A percentile compares a stretch with the other conserved stretches of the same genome.
Conservation (phyloP, 2,113 vertebrate species). For the Castor canadensis region DNA sequence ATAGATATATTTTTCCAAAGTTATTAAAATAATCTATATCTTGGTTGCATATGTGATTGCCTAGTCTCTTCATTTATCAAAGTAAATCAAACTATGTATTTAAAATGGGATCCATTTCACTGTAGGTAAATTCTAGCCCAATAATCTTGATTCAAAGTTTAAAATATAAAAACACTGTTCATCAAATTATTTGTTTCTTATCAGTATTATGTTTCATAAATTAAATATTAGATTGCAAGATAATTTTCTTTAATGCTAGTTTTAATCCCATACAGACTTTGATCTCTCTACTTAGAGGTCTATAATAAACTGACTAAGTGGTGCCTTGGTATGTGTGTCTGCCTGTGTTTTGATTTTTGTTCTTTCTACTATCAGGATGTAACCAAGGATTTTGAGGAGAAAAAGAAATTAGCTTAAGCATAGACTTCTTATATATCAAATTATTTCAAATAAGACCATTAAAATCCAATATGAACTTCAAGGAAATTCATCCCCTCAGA, state of each 20-base stretch:
- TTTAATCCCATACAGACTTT: background rate
- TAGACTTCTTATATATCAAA: constrained; percentile 63
- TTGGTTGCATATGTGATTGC: background rate
- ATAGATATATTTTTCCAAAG: background rate
- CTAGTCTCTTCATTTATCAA: background rate
- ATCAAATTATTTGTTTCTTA: background rate
- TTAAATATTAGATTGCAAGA: background rate
- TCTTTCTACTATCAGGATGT: background rate
- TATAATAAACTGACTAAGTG: background rate
- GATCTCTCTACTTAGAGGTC: background rate
- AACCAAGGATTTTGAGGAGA: background rate
- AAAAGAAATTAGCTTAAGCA: constrained; percentile 51
- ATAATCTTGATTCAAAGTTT: background rate
- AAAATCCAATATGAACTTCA: constrained; percentile 61
- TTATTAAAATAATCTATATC: background rate
- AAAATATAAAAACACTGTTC: background rate
- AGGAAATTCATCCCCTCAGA: constrained; percentile 23
- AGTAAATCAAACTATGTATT: background rate
- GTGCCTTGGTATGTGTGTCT: background rate
- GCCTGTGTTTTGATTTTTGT: constrained; percentile 30
- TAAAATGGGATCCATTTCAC: background rate
- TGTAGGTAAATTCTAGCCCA: background rate
- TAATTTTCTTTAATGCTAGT: background rate
- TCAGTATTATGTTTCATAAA: background rate
- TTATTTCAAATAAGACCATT: constrained; percentile 53